Percentiles rank a stretch among this genome's conserved stretches.
phyloP scores from a whole-genome alignment of 1,140 invertebrate species.

The Whitmania pigra region DNA sequence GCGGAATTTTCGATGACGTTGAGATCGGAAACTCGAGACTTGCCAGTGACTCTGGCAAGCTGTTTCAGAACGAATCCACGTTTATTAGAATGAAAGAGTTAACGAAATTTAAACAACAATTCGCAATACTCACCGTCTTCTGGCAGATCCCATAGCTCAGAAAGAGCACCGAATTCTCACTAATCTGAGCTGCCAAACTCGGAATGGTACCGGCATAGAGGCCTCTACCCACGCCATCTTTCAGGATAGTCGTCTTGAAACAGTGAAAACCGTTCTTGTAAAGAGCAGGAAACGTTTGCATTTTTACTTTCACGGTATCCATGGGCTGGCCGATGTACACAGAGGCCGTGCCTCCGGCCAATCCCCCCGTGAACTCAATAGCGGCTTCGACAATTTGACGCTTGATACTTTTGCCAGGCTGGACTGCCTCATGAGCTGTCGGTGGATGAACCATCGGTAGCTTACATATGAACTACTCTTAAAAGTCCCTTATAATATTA shows the following conservation, averaged over 20 bases:
- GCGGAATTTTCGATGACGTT: slow-evolving; percentile 65
- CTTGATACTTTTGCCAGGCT: too few species aligned
- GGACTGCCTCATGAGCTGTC: too few species aligned
- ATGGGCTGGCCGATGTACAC: slow-evolving; percentile 93
- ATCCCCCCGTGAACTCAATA: too few species aligned
- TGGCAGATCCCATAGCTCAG: slow-evolving; percentile 92
- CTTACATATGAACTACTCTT: too few species aligned
- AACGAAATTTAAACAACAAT: slow-evolving; percentile 11
- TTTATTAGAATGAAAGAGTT: not conserved
- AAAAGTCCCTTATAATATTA: too few species aligned
- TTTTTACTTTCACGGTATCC: slow-evolving; percentile 75
- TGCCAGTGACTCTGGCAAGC: slow-evolving; percentile 16
- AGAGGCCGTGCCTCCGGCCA: slow-evolving; percentile 67
- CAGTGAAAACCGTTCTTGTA: slow-evolving; percentile 74
- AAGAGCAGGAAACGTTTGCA: slow-evolving; percentile 88
- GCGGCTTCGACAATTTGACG: too few species aligned
- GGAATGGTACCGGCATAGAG: slow-evolving; percentile 78
- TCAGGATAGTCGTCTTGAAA: slow-evolving; percentile 51
- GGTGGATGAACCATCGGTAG: too few species aligned
- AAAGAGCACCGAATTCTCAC: slow-evolving; percentile 95
- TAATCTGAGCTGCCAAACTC: slow-evolving; percentile 82
- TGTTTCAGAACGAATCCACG: not conserved
- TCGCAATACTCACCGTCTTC: slow-evolving; percentile 50
- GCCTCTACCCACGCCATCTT: slow-evolving; percentile 54
- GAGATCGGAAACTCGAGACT: slow-evolving; percentile 30